These are phyloP conservation scores for Lasioglossum marginatum DNA, from an alignment of 2,888 invertebrate genomes.

Conservation along the genomic window DNA sequence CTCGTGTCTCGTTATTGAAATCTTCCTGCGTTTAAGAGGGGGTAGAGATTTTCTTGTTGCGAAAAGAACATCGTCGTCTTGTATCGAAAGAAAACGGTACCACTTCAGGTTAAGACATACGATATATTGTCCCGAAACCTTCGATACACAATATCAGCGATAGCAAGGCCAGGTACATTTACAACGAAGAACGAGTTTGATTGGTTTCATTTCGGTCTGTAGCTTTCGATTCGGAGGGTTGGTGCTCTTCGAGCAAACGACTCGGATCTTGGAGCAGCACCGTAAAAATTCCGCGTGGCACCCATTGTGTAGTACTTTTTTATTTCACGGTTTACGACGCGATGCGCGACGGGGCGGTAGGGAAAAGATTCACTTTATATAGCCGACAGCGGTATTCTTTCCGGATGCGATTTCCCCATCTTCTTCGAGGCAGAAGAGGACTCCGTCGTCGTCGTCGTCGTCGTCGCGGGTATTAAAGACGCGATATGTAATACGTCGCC, in stretches of 20 bases:
- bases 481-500: conserved; percentile 28
- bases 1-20: conserved; percentile 36
- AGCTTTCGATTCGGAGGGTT: neutral
- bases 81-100: too few relatives aligned
- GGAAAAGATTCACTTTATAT: conserved; percentile 2
- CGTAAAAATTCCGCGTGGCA: neutral
- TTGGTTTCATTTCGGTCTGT: neutral
- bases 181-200: neutral
- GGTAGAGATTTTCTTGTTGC: too few relatives aligned
- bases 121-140: too few relatives aligned
- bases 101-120: too few relatives aligned
- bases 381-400: conserved; percentile 8
- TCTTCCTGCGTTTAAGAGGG: conserved; percentile 10
- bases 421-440: neutral
- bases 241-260: neutral
- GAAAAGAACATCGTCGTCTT: too few relatives aligned
- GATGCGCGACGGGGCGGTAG: neutral
- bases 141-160: too few relatives aligned
- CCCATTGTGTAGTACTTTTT: neutral
- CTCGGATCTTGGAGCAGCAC: neutral
- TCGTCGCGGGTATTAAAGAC: conserved; percentile 20
- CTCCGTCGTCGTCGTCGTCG: neutral
- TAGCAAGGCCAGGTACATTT: neutral
- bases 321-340: neutral
- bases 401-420: neutral